Evolutionary conservation across 35 echinoderm and acorn worm species (phyloP).

Genomic region (Ophioderma brevispina): DNA sequence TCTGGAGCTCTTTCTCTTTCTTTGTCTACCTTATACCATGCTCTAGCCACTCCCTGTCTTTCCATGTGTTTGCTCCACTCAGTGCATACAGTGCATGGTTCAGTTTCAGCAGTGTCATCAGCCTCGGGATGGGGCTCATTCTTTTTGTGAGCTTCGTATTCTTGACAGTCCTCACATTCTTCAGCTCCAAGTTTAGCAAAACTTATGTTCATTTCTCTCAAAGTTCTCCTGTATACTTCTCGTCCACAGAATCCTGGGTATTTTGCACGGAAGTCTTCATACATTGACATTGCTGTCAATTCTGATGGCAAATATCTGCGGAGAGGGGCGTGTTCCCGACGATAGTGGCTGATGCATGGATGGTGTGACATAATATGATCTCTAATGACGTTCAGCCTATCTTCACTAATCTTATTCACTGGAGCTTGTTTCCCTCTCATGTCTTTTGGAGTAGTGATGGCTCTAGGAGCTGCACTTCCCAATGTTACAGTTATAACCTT

Average conservation of each 20-base stretch:
- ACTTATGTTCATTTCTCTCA: slow-evolving; percentile 10
- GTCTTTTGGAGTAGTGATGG: not conserved
- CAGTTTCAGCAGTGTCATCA: no score
- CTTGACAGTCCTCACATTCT: not conserved
- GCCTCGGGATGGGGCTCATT: not conserved
- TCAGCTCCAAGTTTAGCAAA: slow-evolving; percentile 9
- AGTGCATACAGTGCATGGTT: not conserved
- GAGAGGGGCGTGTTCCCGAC: slow-evolving; percentile 12
- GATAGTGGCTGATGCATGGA: not conserved
- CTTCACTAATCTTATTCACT: not conserved
- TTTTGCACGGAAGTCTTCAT: slow-evolving; percentile 26
- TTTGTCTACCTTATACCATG: not conserved
- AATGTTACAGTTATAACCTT: not conserved
- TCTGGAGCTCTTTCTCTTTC: not conserved
- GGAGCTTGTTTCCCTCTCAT: not conserved
- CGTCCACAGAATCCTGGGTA: slow-evolving; percentile 12
- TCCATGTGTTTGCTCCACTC: not conserved
- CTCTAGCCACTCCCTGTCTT: not conserved
- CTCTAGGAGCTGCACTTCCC: not conserved
- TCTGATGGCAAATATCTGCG: slow-evolving; percentile 28
- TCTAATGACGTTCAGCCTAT: not conserved
- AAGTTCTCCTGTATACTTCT: not conserved
- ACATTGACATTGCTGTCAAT: not conserved
- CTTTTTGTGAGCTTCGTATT: not conserved
- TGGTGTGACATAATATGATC: slow-evolving; percentile 19